Percentiles rank a stretch among this genome's conserved stretches.
Evolutionary conservation across 2,888 invertebrate genomes (phyloP).

Genomic region (Drosophila ustulata): DNA sequence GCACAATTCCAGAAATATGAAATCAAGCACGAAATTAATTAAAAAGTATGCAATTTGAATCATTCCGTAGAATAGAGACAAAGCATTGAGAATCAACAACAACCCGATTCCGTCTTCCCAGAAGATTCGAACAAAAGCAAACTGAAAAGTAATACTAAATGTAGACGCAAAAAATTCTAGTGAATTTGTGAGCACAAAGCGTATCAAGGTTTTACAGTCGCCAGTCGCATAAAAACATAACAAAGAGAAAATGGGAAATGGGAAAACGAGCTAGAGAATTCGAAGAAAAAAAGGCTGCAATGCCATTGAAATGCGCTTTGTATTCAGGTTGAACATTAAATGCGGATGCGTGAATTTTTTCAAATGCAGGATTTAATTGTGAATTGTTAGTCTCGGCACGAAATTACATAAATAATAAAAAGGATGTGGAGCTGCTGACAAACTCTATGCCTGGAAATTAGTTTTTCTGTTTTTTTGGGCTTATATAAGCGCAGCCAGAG

Average conservation of each 20-base stretch:
- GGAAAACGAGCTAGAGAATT: too few species aligned
- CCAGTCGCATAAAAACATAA: not conserved
- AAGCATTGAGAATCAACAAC: not conserved
- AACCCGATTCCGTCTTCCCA: not conserved
- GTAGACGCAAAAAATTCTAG: not conserved
- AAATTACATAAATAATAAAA: constrained; percentile 4
- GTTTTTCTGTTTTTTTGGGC: constrained; percentile 23
- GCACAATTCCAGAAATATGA: constrained; percentile 7
- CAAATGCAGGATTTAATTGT: not conserved
- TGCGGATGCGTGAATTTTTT: not conserved
- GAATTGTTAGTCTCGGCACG: not conserved
- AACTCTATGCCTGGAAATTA: constrained; percentile 9
- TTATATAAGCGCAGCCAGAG: constrained; percentile 73
- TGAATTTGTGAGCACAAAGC: not conserved
- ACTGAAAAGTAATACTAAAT: not conserved
- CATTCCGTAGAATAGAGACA: constrained; percentile 3
- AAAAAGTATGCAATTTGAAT: not conserved
- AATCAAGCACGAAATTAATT: not conserved
- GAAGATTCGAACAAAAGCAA: not conserved
- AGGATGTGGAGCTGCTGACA: not conserved
- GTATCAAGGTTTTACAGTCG: too few species aligned
- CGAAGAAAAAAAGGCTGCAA: not conserved
- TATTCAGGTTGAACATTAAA: not conserved
- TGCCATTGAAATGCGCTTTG: not conserved
- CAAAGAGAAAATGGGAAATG: not conserved